Percentiles rank a stretch among this genome's conserved stretches.
Evolutionary conservation across 2,888 invertebrate species (phyloP).

Genomic region (Trichopoda pennipes): DNA sequence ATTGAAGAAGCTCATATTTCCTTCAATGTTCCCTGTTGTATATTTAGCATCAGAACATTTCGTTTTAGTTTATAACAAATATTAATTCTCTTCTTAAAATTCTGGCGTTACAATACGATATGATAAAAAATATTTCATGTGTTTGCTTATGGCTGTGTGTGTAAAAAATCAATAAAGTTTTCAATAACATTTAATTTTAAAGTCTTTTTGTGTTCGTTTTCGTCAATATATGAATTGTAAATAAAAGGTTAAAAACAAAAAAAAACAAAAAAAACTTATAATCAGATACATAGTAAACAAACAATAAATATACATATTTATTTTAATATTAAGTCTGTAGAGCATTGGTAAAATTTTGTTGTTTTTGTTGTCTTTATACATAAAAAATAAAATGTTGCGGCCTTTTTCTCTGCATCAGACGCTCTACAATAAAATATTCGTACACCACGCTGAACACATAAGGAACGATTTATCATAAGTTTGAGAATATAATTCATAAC

Average conservation of each 20-base stretch:
- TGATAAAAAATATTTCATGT: neutral
- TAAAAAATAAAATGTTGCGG: neutral
- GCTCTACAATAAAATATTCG: neutral
- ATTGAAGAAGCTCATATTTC: too few relatives aligned
- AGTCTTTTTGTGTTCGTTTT: neutral
- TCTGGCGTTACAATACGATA: too few relatives aligned
- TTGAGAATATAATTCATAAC: too few relatives aligned
- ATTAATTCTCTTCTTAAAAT: neutral
- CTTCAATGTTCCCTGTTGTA: too few relatives aligned
- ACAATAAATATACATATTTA: neutral
- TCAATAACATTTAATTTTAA: neutral
- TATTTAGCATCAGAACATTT: too few relatives aligned
- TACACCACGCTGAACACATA: neutral
- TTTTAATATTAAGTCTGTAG: neutral
- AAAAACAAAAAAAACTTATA: neutral
- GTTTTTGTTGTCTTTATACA: constrained; percentile 15
- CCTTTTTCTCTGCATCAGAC: neutral
- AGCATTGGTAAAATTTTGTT: neutral
- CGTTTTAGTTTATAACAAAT: neutral
- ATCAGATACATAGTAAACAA: neutral
- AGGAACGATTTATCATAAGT: too few relatives aligned
- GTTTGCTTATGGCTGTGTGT: neutral
- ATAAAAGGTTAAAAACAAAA: neutral
- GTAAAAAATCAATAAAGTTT: neutral
- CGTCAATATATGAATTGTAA: neutral